phyloP scores from a whole-genome alignment of 2,797 vertebrate species.

The Anguilla anguilla region DNA sequence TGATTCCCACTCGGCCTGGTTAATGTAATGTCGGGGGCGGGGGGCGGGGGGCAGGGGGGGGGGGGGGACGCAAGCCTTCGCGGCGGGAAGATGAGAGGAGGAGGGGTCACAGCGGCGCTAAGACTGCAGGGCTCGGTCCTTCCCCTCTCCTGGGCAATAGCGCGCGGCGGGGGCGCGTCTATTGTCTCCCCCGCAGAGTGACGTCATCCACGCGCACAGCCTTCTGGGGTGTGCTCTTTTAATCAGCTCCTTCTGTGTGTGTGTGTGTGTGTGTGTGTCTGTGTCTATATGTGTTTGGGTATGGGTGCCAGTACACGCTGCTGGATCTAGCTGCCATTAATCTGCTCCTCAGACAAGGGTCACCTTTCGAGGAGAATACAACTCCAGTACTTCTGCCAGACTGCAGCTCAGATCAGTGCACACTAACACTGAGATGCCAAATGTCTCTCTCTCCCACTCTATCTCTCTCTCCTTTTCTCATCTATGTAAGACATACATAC shows the following conservation, averaged over 20 bases:
- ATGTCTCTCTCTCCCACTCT: not conserved
- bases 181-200: not conserved
- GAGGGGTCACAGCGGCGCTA: not conserved
- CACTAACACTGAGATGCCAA: not conserved
- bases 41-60: no score
- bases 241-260: slow-evolving; percentile 5
- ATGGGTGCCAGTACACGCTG: slow-evolving; percentile 20
- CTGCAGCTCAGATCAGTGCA: not conserved
- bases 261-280: slow-evolving; percentile 5
- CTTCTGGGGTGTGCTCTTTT: not conserved
- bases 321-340: slow-evolving; percentile 62
- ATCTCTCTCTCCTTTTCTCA: not conserved
- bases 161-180: not conserved
- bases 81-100: not conserved
- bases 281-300: not conserved
- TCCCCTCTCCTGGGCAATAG: not conserved
- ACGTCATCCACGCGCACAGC: not conserved
- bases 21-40: slow-evolving; percentile 19
- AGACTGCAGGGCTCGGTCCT: not conserved
- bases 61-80: not conserved
- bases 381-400: slow-evolving; percentile 38
- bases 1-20: slow-evolving; percentile 55
- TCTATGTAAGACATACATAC: not conserved
- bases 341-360: slow-evolving; percentile 58
- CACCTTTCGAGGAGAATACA: slow-evolving; percentile 59